A percentile compares a stretch with the other conserved stretches of the same genome.
These are phyloP conservation scores for Dorcus hopei DNA, from an alignment of 2,888 invertebrate species.

Conservation along the genomic window DNA sequence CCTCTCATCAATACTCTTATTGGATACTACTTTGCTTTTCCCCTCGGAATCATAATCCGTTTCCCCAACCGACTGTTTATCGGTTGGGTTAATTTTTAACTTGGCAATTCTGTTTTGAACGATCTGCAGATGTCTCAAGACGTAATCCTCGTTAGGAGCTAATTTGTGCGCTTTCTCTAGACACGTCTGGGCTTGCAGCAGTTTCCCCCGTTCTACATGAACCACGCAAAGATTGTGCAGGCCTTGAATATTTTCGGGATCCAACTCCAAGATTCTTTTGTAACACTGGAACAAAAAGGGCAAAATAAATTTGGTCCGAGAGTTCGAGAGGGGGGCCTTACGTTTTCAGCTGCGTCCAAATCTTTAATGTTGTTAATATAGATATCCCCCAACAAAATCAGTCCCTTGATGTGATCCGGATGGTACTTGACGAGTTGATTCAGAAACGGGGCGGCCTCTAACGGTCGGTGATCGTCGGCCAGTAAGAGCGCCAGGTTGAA, in stretches of 20 bases:
- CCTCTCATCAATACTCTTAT: constrained; percentile 45
- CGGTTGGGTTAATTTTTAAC: constrained; percentile 40
- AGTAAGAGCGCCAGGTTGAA: constrained; percentile 90
- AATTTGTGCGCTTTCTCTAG: constrained; percentile 74
- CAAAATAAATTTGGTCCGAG: background rate
- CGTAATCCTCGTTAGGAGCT: constrained; percentile 89
- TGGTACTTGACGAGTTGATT: constrained; percentile 88
- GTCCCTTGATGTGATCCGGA: constrained; percentile 91
- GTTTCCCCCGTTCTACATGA: constrained; percentile 85
- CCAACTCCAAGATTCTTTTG: constrained; percentile 78
- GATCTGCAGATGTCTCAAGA: constrained; percentile 83
- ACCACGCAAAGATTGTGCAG: constrained; percentile 96
- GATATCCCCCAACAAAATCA: constrained; percentile 91
- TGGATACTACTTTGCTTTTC: constrained; percentile 44
- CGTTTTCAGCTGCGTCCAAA: constrained; percentile 89
- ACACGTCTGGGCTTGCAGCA: constrained; percentile 82
- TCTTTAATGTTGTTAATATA: constrained; percentile 95
- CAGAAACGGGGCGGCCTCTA: constrained; percentile 89
- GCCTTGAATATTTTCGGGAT: constrained; percentile 90
- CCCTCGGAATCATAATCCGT: constrained; percentile 16
- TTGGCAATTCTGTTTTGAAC: constrained; percentile 67
- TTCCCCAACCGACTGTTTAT: constrained; percentile 18
- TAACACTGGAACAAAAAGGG: constrained; percentile 70
- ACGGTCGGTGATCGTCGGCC: constrained; percentile 82
- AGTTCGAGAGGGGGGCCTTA: constrained; percentile 49